Evolutionary conservation across 1,140 invertebrate species (phyloP).

Genomic region (Sinonovacula constricta): DNA sequence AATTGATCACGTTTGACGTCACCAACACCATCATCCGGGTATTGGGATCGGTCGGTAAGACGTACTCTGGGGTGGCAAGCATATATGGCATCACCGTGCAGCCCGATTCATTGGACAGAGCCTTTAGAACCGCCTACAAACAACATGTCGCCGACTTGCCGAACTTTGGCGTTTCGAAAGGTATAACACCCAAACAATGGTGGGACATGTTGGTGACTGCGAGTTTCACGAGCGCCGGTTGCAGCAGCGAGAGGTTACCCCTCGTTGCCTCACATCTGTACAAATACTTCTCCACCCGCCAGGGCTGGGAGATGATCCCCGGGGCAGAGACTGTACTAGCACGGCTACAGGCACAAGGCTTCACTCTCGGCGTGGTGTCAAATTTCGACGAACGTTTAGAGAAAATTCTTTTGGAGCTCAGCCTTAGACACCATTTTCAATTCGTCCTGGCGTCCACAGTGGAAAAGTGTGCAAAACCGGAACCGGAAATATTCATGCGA

Average conservation of each 20-base stretch:
- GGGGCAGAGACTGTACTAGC: constrained; percentile 84
- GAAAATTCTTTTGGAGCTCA: constrained; percentile 83
- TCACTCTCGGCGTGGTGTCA: constrained; percentile 86
- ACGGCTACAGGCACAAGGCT: constrained; percentile 76
- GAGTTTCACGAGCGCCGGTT: constrained; percentile 81
- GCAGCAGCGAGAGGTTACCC: constrained; percentile 70
- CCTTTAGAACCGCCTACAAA: constrained; percentile 82
- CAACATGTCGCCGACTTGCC: constrained; percentile 83
- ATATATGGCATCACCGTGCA: constrained; percentile 85
- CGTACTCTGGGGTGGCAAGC: constrained; percentile 85
- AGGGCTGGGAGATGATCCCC: constrained; percentile 85
- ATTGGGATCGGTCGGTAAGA: constrained; percentile 84
- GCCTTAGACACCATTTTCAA: constrained; percentile 85
- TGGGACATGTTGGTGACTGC: constrained; percentile 86
- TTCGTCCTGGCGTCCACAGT: constrained; percentile 90
- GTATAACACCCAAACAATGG: constrained; percentile 88
- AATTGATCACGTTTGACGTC: constrained; percentile 90
- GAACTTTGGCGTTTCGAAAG: constrained; percentile 86
- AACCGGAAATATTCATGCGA: constrained; percentile 85
- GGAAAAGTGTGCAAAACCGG: constrained; percentile 87
- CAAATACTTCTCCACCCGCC: constrained; percentile 82
- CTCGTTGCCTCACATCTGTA: constrained; percentile 80
- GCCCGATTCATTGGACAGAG: constrained; percentile 81
- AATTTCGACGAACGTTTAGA: constrained; percentile 92
- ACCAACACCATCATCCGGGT: constrained; percentile 90